Conservation (phyloP, 2,113 vertebrate genomes). For the Bambusicola thoracicus region DNA sequence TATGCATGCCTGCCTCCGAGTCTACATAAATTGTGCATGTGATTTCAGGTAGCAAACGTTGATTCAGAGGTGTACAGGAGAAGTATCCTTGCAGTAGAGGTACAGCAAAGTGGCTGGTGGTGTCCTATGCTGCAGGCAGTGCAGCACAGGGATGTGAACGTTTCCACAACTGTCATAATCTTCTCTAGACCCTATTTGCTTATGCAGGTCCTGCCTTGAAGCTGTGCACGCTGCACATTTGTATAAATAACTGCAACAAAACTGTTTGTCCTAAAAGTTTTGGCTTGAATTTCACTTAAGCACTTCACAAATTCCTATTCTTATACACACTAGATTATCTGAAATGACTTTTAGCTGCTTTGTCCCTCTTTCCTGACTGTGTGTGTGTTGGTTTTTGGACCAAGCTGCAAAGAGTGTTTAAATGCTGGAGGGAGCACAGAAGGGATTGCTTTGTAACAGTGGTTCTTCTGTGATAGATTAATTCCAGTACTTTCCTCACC, state of each 20-base stretch:
- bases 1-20: neutral
- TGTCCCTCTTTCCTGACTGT: neutral
- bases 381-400: neutral
- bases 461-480: neutral
- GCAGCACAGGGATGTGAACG: neutral
- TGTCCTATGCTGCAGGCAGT: fast-evolving
- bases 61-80: neutral
- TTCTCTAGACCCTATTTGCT: neutral
- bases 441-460: neutral
- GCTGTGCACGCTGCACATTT: neutral
- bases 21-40: neutral
- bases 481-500: neutral
- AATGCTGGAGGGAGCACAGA: neutral
- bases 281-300: neutral
- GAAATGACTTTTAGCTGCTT: neutral
- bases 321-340: neutral
- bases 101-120: fast-evolving
- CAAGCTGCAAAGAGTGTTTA: fast-evolving
- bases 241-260: neutral
- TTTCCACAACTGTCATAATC: neutral
- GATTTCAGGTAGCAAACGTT: neutral
- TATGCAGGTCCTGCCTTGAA: neutral
- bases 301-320: too few species aligned
- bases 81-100: neutral
- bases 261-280: neutral